These are phyloP conservation scores for Barypeithes pellucidus DNA, from an alignment of 2,888 invertebrate genomes.

Conservation along the genomic window DNA sequence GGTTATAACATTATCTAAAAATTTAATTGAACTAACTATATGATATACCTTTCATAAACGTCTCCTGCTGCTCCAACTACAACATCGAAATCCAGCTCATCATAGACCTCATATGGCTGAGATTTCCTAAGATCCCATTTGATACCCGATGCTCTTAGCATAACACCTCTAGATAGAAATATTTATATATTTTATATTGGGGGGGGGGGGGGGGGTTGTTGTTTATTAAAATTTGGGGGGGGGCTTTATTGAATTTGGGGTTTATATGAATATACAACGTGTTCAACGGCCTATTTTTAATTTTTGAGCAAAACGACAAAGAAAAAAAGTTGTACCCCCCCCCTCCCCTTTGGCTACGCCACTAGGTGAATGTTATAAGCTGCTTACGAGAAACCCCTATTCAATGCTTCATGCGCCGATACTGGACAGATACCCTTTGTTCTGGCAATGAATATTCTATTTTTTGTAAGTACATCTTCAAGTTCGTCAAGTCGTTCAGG, in stretches of 20 bases:
- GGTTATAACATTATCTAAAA: too few relatives aligned
- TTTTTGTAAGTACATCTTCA: conserved; percentile 84
- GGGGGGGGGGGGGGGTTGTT: too few relatives aligned
- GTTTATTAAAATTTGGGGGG: too few relatives aligned
- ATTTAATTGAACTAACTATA: too few relatives aligned
- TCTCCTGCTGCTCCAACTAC: conserved; percentile 88
- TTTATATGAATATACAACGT: too few relatives aligned
- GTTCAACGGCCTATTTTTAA: too few relatives aligned
- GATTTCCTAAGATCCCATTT: conserved; percentile 91
- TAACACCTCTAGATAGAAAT: conserved; percentile 75
- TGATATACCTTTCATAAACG: conserved; percentile 77
- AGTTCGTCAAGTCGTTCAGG: conserved; percentile 87
- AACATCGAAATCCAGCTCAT: conserved; percentile 87
- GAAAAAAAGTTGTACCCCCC: too few relatives aligned
- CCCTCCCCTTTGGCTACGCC: too few relatives aligned
- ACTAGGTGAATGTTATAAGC: too few relatives aligned
- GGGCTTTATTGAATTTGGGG: too few relatives aligned
- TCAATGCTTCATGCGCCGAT: conserved; percentile 83
- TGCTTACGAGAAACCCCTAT: conserved; percentile 66
- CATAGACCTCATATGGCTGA: conserved; percentile 90
- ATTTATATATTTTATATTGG: too few relatives aligned
- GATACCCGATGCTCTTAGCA: conserved; percentile 86
- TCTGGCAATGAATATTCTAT: conserved; percentile 82
- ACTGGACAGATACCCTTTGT: conserved; percentile 83
- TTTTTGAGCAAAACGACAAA: too few relatives aligned